Evolutionary conservation across 2,113 vertebrate species (phyloP).

Genomic region (Euleptes europaea): DNA sequence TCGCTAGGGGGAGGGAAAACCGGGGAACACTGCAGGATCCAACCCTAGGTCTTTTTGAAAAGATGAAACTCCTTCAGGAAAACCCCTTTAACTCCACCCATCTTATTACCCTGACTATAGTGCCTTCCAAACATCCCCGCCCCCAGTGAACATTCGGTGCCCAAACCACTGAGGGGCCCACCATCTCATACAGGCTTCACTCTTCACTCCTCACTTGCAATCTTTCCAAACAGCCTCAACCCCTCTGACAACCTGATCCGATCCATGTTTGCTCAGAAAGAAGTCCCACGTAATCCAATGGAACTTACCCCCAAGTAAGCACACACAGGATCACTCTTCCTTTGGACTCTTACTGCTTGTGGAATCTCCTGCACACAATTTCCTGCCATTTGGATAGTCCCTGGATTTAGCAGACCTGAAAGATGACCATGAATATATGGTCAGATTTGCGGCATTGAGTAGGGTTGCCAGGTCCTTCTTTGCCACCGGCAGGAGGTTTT

Average conservation of each 20-base stretch:
- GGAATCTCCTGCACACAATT: not conserved
- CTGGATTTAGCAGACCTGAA: not conserved
- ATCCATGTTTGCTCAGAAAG: no score
- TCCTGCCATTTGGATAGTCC: not conserved
- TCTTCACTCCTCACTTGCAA: not conserved
- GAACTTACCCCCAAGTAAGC: no score
- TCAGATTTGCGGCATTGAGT: not conserved
- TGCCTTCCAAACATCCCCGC: not conserved
- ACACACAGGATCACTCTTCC: not conserved
- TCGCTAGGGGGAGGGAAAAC: no score
- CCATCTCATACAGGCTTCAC: not conserved
- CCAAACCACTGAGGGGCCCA: not conserved
- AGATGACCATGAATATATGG: not conserved
- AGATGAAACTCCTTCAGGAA: not conserved
- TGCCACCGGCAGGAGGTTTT: no score
- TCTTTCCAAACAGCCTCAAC: not conserved
- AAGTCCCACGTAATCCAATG: no score
- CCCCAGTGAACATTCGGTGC: not conserved
- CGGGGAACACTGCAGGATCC: no score
- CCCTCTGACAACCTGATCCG: no score
- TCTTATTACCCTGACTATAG: not conserved
- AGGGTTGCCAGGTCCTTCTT: no score
- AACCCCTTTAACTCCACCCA: not conserved
- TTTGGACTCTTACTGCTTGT: not conserved
- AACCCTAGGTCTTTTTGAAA: not conserved